Conservation (phyloP, 2,113 vertebrate species). For the Hemiprocne comata region DNA sequence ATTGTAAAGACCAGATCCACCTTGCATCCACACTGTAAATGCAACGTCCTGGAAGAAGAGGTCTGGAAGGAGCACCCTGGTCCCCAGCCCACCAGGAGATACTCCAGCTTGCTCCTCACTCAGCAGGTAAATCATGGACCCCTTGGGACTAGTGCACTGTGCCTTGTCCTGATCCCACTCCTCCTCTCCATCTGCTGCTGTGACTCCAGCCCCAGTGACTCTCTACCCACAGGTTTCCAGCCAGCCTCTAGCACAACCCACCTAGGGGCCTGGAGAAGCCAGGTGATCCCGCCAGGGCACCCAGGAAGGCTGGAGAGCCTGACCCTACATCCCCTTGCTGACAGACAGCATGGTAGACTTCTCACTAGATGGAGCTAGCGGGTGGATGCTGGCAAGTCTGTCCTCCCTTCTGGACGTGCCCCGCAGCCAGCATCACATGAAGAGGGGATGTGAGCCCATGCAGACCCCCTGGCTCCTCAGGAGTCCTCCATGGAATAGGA, state of each 20-base stretch:
- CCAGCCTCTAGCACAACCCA: background rate
- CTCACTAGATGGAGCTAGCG: conserved; percentile 60
- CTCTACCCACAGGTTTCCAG: background rate
- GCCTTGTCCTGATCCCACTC: background rate
- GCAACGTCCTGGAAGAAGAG: background rate
- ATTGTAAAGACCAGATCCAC: background rate
- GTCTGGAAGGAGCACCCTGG: background rate
- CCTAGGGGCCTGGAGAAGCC: background rate
- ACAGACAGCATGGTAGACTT: background rate
- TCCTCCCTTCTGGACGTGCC: background rate
- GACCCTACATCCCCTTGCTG: background rate
- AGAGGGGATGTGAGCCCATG: background rate
- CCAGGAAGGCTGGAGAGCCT: fast-evolving
- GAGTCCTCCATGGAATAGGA: background rate
- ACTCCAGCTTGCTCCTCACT: background rate
- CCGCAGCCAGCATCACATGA: background rate
- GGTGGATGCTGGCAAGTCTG: conserved; percentile 10
- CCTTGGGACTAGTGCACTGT: background rate
- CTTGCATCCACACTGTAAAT: background rate
- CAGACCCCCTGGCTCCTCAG: background rate
- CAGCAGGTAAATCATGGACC: background rate
- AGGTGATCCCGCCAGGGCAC: background rate
- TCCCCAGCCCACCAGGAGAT: background rate
- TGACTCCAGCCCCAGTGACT: fast-evolving
- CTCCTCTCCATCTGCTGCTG: background rate